Percentiles rank a stretch among this genome's conserved stretches.
These are phyloP conservation scores for Cryptocephalus primarius DNA, from an alignment of 2,888 invertebrate species.

Conservation along the genomic window DNA sequence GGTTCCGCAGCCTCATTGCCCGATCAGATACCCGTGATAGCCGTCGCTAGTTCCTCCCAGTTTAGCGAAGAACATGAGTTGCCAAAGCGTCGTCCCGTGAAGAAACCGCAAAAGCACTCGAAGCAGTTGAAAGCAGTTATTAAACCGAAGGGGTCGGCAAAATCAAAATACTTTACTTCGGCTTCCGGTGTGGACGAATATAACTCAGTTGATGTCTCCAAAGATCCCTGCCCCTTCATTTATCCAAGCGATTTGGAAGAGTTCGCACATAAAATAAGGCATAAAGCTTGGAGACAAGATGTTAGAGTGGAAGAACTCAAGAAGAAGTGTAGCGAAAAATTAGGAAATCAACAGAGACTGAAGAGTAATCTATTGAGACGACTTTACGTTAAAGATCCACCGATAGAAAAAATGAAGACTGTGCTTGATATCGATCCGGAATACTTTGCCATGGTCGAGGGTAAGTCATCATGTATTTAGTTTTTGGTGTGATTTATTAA, in stretches of 20 bases:
- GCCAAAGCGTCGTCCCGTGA: neutral
- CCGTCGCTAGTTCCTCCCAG: constrained; percentile 4
- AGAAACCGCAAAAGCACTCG: constrained; percentile 2
- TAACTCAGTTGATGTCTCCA: constrained; percentile 10
- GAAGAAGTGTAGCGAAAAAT: constrained; percentile 26
- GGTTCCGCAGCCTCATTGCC: constrained; percentile 12
- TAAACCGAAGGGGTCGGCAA: constrained; percentile 8
- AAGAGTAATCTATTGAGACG: constrained; percentile 44
- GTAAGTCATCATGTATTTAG: constrained; percentile 4
- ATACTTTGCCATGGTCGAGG: constrained; percentile 52
- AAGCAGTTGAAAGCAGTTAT: constrained; percentile 3
- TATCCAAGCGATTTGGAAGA: constrained; percentile 36
- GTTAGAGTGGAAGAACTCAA: constrained; percentile 25
- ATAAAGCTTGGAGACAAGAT: constrained; percentile 31
- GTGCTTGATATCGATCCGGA: constrained; percentile 55
- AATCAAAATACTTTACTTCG: constrained; percentile 15
- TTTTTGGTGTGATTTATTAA: too few relatives aligned
- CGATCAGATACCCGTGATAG: constrained; percentile 9
- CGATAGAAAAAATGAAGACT: constrained; percentile 39
- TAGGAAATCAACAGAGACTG: constrained; percentile 29
- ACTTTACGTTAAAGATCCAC: constrained; percentile 46
- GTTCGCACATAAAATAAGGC: constrained; percentile 36
- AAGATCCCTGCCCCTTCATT: constrained; percentile 36
- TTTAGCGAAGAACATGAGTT: neutral
- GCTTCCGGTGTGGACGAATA: constrained; percentile 11